Percentiles rank a stretch among this genome's conserved stretches.
These are phyloP conservation scores for Platycnemis pennipes DNA, from an alignment of 2,888 invertebrate species.

Conservation along the genomic window DNA sequence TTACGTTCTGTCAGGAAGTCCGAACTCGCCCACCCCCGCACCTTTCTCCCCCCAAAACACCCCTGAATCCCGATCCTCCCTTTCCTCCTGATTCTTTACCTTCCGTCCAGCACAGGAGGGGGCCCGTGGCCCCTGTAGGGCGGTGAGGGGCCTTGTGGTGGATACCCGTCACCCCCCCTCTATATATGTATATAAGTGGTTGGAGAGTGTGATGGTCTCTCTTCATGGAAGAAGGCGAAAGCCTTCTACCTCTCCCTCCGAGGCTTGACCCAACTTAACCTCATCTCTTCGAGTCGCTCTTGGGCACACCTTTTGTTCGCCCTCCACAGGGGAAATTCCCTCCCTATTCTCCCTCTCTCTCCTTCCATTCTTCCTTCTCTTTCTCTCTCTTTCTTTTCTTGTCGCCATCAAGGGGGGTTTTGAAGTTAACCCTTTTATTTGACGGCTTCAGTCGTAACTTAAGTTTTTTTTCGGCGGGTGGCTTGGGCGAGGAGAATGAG, in stretches of 20 bases:
- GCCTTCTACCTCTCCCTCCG: background rate
- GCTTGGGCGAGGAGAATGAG: background rate
- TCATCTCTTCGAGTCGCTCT: conserved; percentile 36
- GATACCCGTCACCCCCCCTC: background rate
- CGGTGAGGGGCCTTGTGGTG: background rate
- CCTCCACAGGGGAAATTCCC: background rate
- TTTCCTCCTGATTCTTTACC: background rate
- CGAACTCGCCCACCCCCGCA: background rate
- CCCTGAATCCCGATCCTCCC: background rate
- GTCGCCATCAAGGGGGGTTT: background rate
- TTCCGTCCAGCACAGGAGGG: conserved; percentile 25
- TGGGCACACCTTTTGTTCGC: conserved; percentile 52
- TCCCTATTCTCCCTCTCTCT: background rate
- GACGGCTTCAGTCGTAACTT: conserved; percentile 28
- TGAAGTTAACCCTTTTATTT: conserved; percentile 30
- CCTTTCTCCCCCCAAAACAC: background rate
- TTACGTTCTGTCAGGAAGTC: conserved; percentile 62
- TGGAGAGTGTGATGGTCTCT: conserved; percentile 20
- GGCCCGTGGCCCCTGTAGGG: conserved; percentile 19
- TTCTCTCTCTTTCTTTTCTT: background rate
- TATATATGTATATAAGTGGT: background rate
- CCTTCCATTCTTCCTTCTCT: background rate
- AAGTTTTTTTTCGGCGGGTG: background rate
- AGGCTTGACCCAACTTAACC: conserved; percentile 63
- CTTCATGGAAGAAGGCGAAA: background rate